Evolutionary conservation across 2,888 invertebrate genomes (phyloP).

Genomic region (Caenorhabditis parvicauda): DNA sequence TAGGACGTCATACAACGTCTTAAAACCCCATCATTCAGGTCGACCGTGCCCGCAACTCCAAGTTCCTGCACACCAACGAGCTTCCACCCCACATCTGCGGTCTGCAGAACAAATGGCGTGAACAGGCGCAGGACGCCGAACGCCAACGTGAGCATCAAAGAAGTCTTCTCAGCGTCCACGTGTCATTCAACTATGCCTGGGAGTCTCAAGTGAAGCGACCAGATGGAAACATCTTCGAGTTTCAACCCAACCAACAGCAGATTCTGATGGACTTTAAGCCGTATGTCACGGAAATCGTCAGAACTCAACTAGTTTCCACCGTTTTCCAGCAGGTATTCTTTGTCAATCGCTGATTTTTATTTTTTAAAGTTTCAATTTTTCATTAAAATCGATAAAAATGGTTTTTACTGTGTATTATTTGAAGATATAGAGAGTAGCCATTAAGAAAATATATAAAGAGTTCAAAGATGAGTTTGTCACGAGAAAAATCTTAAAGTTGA

Average conservation of each 20-base stretch:
- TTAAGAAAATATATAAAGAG: too few relatives aligned
- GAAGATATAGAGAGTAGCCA: too few relatives aligned
- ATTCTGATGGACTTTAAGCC: slow-evolving; percentile 19
- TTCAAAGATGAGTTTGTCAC: too few relatives aligned
- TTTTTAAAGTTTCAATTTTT: too few relatives aligned
- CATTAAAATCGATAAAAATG: too few relatives aligned
- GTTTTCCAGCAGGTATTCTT: too few relatives aligned
- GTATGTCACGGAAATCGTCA: slow-evolving; percentile 22
- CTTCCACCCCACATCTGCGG: slow-evolving; percentile 76
- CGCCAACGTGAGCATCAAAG: slow-evolving; percentile 19
- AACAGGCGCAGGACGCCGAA: slow-evolving; percentile 70
- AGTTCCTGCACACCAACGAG: slow-evolving; percentile 72
- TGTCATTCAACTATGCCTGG: slow-evolving; percentile 19
- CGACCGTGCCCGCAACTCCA: slow-evolving; percentile 45
- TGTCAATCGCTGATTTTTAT: too few relatives aligned
- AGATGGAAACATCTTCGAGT: not conserved
- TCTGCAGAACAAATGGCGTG: slow-evolving; percentile 71
- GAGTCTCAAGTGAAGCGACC: slow-evolving; percentile 8
- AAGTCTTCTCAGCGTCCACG: slow-evolving; percentile 19
- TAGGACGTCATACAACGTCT: too few relatives aligned
- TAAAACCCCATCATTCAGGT: slow-evolving; percentile 58
- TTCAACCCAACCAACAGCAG: slow-evolving; percentile 10
- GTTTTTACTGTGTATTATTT: too few relatives aligned
- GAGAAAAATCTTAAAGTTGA: too few relatives aligned
- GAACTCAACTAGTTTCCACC: slow-evolving; percentile 7